Conservation (phyloP, 2,113 vertebrate species). For the Podarcis raffonei region DNA sequence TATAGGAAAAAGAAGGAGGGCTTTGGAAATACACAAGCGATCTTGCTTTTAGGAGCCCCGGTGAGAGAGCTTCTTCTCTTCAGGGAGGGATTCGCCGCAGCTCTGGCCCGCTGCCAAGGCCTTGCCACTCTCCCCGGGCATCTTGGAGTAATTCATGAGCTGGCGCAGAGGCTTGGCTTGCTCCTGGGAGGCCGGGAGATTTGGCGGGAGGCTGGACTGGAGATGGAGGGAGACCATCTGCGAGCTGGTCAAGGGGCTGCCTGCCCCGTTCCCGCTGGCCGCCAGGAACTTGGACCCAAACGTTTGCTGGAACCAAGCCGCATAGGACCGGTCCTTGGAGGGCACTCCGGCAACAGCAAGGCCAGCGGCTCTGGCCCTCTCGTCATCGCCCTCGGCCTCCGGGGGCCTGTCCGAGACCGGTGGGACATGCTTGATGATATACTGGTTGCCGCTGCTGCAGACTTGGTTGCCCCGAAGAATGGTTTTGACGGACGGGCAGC, state of each 20-base stretch:
- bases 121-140: not conserved
- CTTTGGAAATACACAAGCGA: not conserved
- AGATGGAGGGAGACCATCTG: conserved; percentile 15
- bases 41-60: conserved; percentile 8
- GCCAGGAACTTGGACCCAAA: not conserved
- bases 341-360: accelerated
- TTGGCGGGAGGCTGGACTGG: conserved; percentile 5
- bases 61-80: conserved; percentile 7
- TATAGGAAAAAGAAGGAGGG: conserved; percentile 12
- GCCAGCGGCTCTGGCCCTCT: not conserved
- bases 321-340: conserved; percentile 7
- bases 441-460: not conserved
- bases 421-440: not conserved
- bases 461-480: not conserved
- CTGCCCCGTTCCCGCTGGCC: not conserved
- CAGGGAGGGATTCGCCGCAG: not conserved
- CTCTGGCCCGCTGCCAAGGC: accelerated
- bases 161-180: not conserved
- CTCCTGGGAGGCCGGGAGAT: not conserved
- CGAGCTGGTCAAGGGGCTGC: not conserved
- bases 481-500: conserved; percentile 5
- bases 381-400: not conserved
- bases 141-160: not conserved
- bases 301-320: conserved; percentile 3
- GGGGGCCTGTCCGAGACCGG: accelerated